Percentiles rank a stretch among this genome's conserved stretches.
phyloP scores from a whole-genome alignment of 2,113 vertebrate genomes.

The Melanostigma gelatinosum region DNA sequence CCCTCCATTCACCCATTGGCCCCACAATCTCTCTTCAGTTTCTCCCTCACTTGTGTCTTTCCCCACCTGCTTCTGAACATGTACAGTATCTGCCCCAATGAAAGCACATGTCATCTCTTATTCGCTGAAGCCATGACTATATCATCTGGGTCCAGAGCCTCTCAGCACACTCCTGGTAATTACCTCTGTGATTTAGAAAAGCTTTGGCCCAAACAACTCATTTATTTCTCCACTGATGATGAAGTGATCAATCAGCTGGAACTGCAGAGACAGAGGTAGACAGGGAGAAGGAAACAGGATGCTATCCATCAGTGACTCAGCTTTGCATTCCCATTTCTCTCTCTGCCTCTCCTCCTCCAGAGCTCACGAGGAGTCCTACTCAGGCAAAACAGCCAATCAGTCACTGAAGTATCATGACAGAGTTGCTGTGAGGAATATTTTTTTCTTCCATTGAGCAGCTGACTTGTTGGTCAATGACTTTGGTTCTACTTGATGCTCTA shows the following conservation, averaged over 20 bases:
- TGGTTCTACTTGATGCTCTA: constrained; percentile 20
- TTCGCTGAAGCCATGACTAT: constrained; percentile 46
- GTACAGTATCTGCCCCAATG: constrained; percentile 6
- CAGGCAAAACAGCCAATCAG: constrained; percentile 64
- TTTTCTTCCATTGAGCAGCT: constrained; percentile 29
- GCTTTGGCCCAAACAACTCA: constrained; percentile 74
- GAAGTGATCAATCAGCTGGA: constrained; percentile 76
- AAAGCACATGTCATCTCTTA: constrained; percentile 47
- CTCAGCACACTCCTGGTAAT: constrained; percentile 67
- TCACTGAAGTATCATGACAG: constrained; percentile 50
- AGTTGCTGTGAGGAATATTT: constrained; percentile 30
- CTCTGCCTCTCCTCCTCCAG: constrained; percentile 39
- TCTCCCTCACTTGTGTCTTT: not conserved
- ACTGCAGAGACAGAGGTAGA: constrained; percentile 60
- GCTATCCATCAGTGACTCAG: constrained; percentile 76
- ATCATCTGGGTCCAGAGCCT: constrained; percentile 46
- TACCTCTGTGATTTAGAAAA: constrained; percentile 72
- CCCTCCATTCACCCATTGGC: not conserved
- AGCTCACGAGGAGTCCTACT: constrained; percentile 46
- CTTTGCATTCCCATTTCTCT: constrained; percentile 56
- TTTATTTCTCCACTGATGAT: constrained; percentile 74
- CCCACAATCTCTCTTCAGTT: not conserved
- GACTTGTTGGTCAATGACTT: constrained; percentile 44
- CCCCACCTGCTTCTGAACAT: constrained; percentile 1
- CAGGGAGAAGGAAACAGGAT: constrained; percentile 49